Percentiles rank a stretch among this genome's conserved stretches.
Conservation (phyloP, 2,113 vertebrate genomes). For the Cinclus cinclus region DNA sequence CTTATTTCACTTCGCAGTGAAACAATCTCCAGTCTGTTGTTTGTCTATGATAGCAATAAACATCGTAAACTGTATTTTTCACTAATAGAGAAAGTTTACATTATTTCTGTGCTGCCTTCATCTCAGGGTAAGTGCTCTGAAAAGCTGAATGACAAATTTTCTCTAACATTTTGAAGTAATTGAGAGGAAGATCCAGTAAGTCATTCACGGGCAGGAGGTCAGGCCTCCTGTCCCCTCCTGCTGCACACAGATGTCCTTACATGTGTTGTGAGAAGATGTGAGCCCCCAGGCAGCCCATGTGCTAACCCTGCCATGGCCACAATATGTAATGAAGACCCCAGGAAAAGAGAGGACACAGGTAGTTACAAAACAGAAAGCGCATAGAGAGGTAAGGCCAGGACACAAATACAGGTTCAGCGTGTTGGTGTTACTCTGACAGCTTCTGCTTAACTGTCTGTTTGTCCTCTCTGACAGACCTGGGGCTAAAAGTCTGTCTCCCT, state of each 20-base stretch:
- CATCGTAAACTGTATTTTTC: neutral
- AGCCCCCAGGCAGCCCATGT: neutral
- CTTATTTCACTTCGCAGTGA: neutral
- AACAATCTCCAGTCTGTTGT: neutral
- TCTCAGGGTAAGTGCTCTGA: neutral
- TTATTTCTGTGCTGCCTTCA: neutral
- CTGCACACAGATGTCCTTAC: neutral
- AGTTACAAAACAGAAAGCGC: neutral
- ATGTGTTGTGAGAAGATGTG: accelerated
- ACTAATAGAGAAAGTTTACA: neutral
- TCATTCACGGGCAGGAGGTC: neutral
- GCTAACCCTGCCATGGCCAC: neutral
- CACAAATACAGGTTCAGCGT: neutral
- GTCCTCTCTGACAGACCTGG: neutral
- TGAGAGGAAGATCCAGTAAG: neutral
- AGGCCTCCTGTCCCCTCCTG: neutral
- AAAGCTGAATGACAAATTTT: neutral
- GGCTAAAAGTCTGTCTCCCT: neutral
- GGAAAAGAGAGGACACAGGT: neutral
- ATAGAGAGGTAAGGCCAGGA: neutral
- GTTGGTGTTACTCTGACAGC: neutral
- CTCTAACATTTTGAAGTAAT: neutral
- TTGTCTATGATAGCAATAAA: neutral
- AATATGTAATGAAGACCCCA: accelerated
- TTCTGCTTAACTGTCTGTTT: neutral